These are phyloP conservation scores for Venturia canescens DNA, from an alignment of 1,140 invertebrate genomes.

Conservation along the genomic window DNA sequence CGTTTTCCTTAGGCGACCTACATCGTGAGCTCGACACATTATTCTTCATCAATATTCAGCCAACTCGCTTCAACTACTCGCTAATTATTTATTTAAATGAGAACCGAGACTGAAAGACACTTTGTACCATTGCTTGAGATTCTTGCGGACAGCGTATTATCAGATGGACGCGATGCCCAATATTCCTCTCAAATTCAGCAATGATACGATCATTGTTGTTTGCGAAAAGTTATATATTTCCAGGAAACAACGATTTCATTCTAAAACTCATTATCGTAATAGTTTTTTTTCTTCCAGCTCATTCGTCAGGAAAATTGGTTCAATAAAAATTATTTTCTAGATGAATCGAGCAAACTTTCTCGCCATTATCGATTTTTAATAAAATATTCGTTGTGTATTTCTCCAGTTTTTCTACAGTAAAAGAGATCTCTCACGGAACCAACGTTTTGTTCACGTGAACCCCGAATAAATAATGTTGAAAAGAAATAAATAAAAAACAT, in stretches of 20 bases:
- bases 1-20: neutral
- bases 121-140: neutral
- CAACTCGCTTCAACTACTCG: neutral
- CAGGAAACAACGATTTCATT: too few relatives aligned
- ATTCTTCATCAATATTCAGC: neutral
- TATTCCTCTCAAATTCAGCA: too few relatives aligned
- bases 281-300: too few relatives aligned
- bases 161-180: too few relatives aligned
- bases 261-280: too few relatives aligned
- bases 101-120: neutral
- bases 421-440: too few relatives aligned
- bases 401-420: neutral
- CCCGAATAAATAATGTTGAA: neutral
- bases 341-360: too few relatives aligned
- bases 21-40: neutral
- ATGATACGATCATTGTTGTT: too few relatives aligned
- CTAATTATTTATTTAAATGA: neutral
- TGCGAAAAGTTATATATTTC: too few relatives aligned
- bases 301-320: too few relatives aligned
- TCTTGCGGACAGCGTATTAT: conserved; percentile 4
- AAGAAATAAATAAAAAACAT: neutral
- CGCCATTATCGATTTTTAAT: neutral
- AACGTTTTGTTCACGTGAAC: neutral
- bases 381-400: neutral
- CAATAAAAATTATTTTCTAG: too few relatives aligned